phyloP scores from a whole-genome alignment of 2,888 invertebrate species.

The Andrena trimmerana region DNA sequence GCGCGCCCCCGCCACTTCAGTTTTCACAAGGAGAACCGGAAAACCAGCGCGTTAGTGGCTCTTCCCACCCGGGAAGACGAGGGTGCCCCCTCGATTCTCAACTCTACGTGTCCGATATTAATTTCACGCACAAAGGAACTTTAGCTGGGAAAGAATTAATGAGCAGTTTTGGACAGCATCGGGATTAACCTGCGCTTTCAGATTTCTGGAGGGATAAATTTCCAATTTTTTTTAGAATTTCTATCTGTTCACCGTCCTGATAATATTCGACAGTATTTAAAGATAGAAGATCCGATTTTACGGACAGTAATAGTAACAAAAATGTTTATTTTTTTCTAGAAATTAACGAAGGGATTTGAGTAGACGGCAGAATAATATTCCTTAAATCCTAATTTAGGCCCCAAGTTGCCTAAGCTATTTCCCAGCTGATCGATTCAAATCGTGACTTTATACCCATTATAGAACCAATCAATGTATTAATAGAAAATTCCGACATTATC shows the following conservation, averaged over 20 bases:
- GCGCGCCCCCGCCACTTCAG: conserved; percentile 29
- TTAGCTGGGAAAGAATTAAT: no score
- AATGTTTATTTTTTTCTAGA: no score
- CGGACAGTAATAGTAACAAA: no score
- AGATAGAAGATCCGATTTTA: no score
- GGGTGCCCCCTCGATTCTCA: conserved; percentile 34
- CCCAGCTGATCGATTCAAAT: not conserved
- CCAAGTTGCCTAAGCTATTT: not conserved
- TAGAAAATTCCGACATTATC: not conserved
- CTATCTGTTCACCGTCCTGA: no score
- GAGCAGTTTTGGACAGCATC: no score
- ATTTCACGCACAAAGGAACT: conserved; percentile 22
- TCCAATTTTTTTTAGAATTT: no score
- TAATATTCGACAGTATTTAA: no score
- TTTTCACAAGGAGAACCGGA: conserved; percentile 38
- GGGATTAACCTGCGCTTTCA: no score
- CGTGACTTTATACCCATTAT: not conserved
- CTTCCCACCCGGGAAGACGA: conserved; percentile 22
- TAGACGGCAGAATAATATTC: not conserved
- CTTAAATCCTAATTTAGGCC: not conserved
- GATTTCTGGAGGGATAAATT: no score
- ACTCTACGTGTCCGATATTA: conserved; percentile 25
- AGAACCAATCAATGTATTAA: not conserved
- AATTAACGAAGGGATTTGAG: no score
- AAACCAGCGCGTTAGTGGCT: conserved; percentile 42